These are phyloP conservation scores for Bombylius major DNA, from an alignment of 2,888 invertebrate species.

Conservation along the genomic window DNA sequence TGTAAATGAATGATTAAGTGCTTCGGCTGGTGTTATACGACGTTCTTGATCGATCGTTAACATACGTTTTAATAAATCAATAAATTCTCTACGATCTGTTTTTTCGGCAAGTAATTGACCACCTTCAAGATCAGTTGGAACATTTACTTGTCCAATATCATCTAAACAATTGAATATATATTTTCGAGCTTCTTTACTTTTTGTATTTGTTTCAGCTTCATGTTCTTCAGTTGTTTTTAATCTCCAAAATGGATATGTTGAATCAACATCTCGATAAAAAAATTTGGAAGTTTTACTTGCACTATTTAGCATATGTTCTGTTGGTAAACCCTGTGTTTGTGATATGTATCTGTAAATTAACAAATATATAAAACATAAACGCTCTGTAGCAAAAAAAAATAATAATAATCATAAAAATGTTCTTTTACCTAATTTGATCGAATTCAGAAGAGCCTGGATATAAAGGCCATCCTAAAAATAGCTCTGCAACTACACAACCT, in stretches of 20 bases:
- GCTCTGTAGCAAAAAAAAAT: neutral
- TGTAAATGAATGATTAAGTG: conserved; percentile 89
- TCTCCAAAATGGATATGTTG: conserved; percentile 77
- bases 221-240: conserved; percentile 95
- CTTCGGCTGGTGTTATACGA: conserved; percentile 90
- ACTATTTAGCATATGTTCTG: conserved; percentile 92
- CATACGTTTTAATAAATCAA: conserved; percentile 96
- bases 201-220: conserved; percentile 93
- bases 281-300: conserved; percentile 98
- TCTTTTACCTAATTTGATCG: conserved; percentile 74
- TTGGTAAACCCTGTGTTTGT: conserved; percentile 94
- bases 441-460: conserved; percentile 99
- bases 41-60: conserved; percentile 96
- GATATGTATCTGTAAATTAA: conserved; percentile 56
- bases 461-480: conserved; percentile 98
- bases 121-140: conserved; percentile 93
- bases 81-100: conserved; percentile 93
- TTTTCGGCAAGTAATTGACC: conserved; percentile 94
- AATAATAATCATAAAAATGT: conserved; percentile 18
- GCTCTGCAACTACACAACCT: conserved; percentile 97
- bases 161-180: conserved; percentile 99
- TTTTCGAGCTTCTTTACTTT: conserved; percentile 98
- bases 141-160: conserved; percentile 94
- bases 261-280: conserved; percentile 92
- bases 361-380: neutral